Conservation (phyloP, 2,797 vertebrate genomes). For the Xenops minutus region DNA sequence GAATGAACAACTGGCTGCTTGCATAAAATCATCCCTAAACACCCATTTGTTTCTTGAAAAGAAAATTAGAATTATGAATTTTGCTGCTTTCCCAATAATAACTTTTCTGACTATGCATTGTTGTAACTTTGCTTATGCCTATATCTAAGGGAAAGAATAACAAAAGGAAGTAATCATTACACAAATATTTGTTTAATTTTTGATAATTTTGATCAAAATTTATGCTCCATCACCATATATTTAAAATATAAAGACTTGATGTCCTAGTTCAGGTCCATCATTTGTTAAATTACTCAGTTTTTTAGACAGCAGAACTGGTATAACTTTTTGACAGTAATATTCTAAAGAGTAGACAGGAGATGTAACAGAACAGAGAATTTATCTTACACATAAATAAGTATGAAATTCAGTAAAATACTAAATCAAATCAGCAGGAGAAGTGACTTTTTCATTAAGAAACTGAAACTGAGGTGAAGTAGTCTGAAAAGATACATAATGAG, state of each 20-base stretch:
- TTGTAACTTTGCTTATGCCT: background rate
- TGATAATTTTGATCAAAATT: background rate
- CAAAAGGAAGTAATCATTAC: background rate
- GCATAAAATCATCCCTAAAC: background rate
- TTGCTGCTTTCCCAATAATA: background rate
- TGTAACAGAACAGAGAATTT: background rate
- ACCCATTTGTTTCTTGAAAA: background rate
- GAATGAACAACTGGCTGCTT: background rate
- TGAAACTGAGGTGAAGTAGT: constrained; percentile 35
- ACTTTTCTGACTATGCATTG: background rate
- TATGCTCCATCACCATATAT: background rate
- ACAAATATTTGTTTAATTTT: background rate
- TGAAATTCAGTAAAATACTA: constrained; percentile 2
- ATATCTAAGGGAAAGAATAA: background rate
- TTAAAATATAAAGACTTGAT: background rate
- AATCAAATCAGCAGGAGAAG: constrained; percentile 13
- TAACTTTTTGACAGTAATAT: background rate
- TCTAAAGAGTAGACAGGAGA: background rate
- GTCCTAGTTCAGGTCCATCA: background rate
- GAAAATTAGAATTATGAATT: background rate
- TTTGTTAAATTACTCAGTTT: background rate
- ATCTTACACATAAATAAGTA: background rate
- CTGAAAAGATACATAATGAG: constrained; percentile 35
- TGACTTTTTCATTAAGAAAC: constrained; percentile 17
- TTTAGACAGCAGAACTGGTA: background rate